These are phyloP conservation scores for Arge pagana DNA, from an alignment of 2,888 invertebrate species.

Conservation along the genomic window DNA sequence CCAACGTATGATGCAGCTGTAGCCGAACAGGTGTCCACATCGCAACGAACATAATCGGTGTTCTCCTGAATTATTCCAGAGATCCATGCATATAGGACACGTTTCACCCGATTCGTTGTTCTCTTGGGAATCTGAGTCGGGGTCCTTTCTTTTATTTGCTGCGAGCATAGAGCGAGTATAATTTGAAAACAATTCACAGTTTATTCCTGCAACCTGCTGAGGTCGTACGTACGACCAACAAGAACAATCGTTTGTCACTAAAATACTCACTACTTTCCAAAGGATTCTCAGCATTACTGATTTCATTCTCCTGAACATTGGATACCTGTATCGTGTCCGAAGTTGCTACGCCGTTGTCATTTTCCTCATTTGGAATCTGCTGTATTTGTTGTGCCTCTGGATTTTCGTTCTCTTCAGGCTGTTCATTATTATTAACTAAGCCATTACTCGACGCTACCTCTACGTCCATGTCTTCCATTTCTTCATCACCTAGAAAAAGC, in stretches of 20 bases:
- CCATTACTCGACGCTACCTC: not conserved
- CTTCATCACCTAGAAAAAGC: constrained; percentile 10
- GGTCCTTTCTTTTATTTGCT: constrained; percentile 23
- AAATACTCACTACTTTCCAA: constrained; percentile 9
- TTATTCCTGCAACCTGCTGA: too few relatives aligned
- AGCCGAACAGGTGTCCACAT: constrained; percentile 93
- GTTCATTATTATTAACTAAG: not conserved
- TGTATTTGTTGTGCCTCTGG: not conserved
- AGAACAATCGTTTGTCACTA: too few relatives aligned
- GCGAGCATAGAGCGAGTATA: too few relatives aligned
- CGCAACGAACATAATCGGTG: constrained; percentile 85
- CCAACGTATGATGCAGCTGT: constrained; percentile 80
- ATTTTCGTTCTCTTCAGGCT: not conserved
- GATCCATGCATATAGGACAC: constrained; percentile 88
- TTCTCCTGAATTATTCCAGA: constrained; percentile 83
- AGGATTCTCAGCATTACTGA: constrained; percentile 12
- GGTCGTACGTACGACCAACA: too few relatives aligned
- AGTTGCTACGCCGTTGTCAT: not conserved
- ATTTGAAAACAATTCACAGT: too few relatives aligned
- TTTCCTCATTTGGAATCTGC: not conserved
- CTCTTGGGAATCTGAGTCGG: constrained; percentile 35
- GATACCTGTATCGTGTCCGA: not conserved
- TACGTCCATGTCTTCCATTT: constrained; percentile 9
- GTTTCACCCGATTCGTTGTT: constrained; percentile 71
- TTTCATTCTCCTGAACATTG: constrained; percentile 1